phyloP scores from a whole-genome alignment of 2,113 vertebrate genomes.

The Cisticola juncidis region DNA sequence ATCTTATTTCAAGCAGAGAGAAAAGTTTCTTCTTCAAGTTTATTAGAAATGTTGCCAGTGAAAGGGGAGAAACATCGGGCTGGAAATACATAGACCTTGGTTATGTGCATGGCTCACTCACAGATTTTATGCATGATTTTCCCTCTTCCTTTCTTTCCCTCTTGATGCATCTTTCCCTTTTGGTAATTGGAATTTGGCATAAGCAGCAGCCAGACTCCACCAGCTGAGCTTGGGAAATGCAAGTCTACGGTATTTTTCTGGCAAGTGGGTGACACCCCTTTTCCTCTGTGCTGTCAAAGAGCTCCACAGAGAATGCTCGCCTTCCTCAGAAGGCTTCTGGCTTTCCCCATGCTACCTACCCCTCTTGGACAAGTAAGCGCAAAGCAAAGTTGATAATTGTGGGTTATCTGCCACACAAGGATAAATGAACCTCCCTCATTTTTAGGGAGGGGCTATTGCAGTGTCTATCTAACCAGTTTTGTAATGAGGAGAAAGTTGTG shows the following conservation, averaged over 20 bases:
- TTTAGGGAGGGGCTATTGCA: not conserved
- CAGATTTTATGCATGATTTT: not conserved
- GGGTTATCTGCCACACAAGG: not conserved
- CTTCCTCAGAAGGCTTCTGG: not conserved
- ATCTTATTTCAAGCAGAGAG: not conserved
- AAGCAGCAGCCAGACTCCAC: not conserved
- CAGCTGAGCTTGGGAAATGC: not conserved
- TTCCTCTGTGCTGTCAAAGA: not conserved
- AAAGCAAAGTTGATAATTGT: not conserved
- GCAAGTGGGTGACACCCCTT: not conserved
- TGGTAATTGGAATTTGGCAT: not conserved
- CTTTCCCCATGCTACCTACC: not conserved
- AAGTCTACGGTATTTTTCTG: not conserved
- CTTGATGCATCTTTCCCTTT: not conserved
- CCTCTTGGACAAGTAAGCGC: not conserved
- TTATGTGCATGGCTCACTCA: not conserved
- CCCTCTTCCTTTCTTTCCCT: not conserved
- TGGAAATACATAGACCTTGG: fast-evolving
- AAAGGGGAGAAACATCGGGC: not conserved
- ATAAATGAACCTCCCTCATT: not conserved
- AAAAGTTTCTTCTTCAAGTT: not conserved
- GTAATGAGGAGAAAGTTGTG: not conserved
- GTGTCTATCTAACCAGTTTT: not conserved
- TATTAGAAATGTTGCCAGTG: not conserved
- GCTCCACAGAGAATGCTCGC: fast-evolving